Base-by-base conservation (phyloP, 53 echinoderm and acorn worm genomes). In the Holothuria scabra region DNA sequence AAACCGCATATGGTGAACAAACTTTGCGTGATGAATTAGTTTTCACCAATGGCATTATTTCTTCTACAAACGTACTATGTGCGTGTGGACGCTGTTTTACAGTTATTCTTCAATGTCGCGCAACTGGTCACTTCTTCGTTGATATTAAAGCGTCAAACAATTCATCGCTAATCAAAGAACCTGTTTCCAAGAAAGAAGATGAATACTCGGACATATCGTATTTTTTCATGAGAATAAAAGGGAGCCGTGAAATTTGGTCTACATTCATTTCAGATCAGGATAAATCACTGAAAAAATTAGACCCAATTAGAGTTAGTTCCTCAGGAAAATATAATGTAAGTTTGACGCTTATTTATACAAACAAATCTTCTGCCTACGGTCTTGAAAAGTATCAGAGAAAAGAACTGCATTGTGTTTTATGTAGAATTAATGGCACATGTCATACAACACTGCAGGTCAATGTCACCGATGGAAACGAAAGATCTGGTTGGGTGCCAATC, bases 301-400 rank as follows among this genome's bases (percentile, higher is more conserved):
- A 59, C 28, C 49, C 57, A 2, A 1, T 78, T 5, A 11, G 19
- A 19, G 78, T 57, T 14, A 59, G 4, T 9, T 28, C 56, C 7
- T 2, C 28, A 4, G 78, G 58, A 28, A 19, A 5, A 1, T 78
- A 78, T 46, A 78, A 78, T 9, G 34, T 78, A 5, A 57, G 56
- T 5, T 8, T 78, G 13, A 78, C 48, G 16, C 58, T 78, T 13
- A 78, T 78, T 14, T 32, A 78, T 24, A 31, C 3, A 26, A 78
- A 25, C 25, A 58, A 57, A 28, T 78, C 78, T 31, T 58, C 78
- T n/a, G 78, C 78, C 5, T 78, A 78, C 33, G 78, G 78, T 10
- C 31, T 78, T 19, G 78, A 78, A 23, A 57, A 28, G 18, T 32
- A 32, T 14, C 78, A 78, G n/a, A 20, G 21, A 32, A 78, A 78